Conservation (phyloP, 2,888 invertebrate genomes). For the Trichopria drosophilae region DNA sequence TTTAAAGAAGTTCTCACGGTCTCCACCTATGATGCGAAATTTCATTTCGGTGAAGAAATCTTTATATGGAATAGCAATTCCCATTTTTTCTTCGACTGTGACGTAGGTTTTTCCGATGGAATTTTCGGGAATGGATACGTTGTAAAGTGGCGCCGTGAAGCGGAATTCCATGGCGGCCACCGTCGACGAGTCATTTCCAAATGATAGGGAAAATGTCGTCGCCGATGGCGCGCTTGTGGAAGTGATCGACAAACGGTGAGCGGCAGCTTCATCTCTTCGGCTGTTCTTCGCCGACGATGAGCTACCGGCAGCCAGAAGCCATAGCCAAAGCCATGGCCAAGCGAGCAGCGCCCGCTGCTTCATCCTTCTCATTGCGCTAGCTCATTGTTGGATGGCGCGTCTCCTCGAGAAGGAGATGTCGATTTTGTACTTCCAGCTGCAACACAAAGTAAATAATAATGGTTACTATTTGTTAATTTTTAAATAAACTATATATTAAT, state of each 20-base stretch:
- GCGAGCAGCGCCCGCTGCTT: constrained; percentile 52
- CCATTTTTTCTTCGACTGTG: constrained; percentile 77
- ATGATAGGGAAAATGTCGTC: constrained; percentile 11
- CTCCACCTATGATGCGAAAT: constrained; percentile 85
- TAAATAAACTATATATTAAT: too few species aligned
- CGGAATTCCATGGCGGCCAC: constrained; percentile 59
- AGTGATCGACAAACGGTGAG: constrained; percentile 14
- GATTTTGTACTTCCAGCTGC: too few species aligned
- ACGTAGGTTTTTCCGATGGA: constrained; percentile 87
- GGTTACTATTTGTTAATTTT: too few species aligned
- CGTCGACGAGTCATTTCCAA: constrained; percentile 24
- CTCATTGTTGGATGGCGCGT: constrained; percentile 55
- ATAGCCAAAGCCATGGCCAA: constrained; percentile 56
- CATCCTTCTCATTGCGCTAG: constrained; percentile 56
- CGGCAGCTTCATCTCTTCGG: background rate
- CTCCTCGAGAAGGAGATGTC: too few species aligned
- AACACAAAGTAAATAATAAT: too few species aligned
- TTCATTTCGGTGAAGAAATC: constrained; percentile 64
- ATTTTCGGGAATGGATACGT: constrained; percentile 90
- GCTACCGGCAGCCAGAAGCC: constrained; percentile 51
- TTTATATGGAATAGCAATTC: constrained; percentile 64
- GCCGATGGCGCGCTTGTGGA: constrained; percentile 21
- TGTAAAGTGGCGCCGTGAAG: constrained; percentile 77
- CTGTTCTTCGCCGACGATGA: constrained; percentile 33
- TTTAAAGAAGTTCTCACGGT: constrained; percentile 88